Conservation (phyloP, 2,797 vertebrate species). For the Chelon labrosus region DNA sequence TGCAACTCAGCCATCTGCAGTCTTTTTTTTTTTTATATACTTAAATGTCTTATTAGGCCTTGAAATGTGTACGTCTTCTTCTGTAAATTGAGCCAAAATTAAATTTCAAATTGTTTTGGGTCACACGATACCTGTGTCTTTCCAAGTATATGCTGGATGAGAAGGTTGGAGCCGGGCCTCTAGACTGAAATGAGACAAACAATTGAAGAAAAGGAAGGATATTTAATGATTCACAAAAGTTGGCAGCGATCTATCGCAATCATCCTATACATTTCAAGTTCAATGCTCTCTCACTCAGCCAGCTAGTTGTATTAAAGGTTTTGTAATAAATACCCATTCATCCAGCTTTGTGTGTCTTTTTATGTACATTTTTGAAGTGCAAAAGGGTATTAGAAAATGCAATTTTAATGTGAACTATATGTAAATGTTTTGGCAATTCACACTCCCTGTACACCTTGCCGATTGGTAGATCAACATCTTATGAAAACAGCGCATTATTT, state of each 20-base stretch:
- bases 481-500: conserved; percentile 20
- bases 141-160: not conserved
- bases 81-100: not conserved
- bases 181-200: not conserved
- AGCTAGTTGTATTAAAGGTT: not conserved
- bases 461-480: conserved; percentile 27
- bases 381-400: not conserved
- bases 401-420: conserved; percentile 4
- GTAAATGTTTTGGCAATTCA: not conserved
- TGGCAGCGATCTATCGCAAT: not conserved
- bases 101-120: not conserved
- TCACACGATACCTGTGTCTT: not conserved
- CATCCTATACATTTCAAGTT: not conserved
- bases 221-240: not conserved
- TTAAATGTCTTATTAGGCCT: not conserved
- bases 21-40: too few relatives aligned
- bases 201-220: not conserved
- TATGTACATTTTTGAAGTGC: not conserved
- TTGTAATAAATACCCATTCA: not conserved
- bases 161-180: not conserved
- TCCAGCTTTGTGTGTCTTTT: not conserved
- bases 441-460: not conserved
- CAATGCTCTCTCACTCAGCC: conserved; percentile 10
- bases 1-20: too few relatives aligned
- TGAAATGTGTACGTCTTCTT: not conserved